Evolutionary conservation across 2,797 vertebrate genomes (phyloP).

Genomic region (Furcifer pardalis): DNA sequence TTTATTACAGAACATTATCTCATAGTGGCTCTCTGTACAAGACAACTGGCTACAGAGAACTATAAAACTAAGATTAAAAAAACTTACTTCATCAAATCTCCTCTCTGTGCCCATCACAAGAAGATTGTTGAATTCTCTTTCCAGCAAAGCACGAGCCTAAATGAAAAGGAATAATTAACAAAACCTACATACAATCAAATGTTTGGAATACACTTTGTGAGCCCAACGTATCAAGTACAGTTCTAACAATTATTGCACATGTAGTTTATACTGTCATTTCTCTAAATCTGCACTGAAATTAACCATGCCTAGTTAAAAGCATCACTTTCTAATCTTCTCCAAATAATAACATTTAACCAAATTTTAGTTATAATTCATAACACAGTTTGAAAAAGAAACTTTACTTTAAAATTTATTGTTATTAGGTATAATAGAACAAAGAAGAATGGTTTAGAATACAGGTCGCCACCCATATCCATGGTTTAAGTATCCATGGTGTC

Average conservation of each 20-base stretch:
- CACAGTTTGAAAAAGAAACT: background rate
- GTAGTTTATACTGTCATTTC: background rate
- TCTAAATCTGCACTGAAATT: background rate
- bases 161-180: slow-evolving; percentile 26
- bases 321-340: background rate
- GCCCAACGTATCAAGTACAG: background rate
- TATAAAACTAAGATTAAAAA: background rate
- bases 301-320: background rate
- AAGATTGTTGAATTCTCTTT: slow-evolving; percentile 92
- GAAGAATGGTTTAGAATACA: background rate
- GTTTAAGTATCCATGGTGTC: too few relatives aligned
- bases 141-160: slow-evolving; percentile 89
- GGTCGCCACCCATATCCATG: too few relatives aligned
- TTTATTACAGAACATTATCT: background rate
- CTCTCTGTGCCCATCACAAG: slow-evolving; percentile 89
- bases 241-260: background rate
- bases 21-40: background rate
- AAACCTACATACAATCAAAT: background rate
- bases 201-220: slow-evolving; percentile 1
- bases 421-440: background rate
- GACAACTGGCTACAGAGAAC: background rate
- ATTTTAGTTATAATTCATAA: background rate
- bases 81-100: slow-evolving; percentile 90
- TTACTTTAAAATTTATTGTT: background rate
- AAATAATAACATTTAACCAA: background rate